Evolutionary conservation across 37 sponge, comb jelly and placozoan species (phyloP), one percentile per base, ranked within the genome.

Genomic region (Mnemiopsis leidyi): DNA sequence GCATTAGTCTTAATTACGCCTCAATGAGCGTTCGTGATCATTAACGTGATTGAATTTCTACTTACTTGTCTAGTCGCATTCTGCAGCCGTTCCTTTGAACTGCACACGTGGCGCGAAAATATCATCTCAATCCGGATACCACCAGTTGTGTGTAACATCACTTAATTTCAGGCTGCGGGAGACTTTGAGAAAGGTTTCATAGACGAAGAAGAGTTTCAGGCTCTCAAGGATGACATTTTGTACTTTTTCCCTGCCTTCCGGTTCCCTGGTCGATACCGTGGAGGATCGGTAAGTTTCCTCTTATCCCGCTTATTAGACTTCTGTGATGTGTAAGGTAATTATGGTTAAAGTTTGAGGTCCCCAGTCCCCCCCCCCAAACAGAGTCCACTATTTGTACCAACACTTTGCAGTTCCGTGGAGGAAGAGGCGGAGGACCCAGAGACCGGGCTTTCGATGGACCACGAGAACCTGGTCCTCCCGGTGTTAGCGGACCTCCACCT

Each of bases 201-300:
- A 29, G 90, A 85, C 23, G 24, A 23, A 0, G 25, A 18, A n/a
- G 90, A 85, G 61, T 85, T 85, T 61, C 33, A 85, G 32, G 90
- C 90, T 85, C 90, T 85, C 13, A 38, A 40, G 36, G 90, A 85
- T 39, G 90, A 85, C 48, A 85, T 85, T n/a, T 7, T 13, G 21
- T 33, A 85, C 61, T 40, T 26, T 39, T 85, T 32, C 61, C 90
- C 90, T 40, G 48, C 29, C 16, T 85, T 85, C 61, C 2, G 90
- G 36, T 85, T 85, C 90, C 90, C 90, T 3, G 23, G 61, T 25
- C 48, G 38, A 18, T 5, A 82, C 23, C 38, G 61, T 25, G 38
- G 37, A 31, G 30, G 30, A n/a, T 28, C 48, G 90, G 90, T 40
- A 0, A 69, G 28, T 69, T 25, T 25, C 9, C 21, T 23, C 3